Evolutionary conservation across 2,888 invertebrate species (phyloP), one percentile per base, ranked within the genome.

Genomic region (Trypoxylon attenuatum): DNA sequence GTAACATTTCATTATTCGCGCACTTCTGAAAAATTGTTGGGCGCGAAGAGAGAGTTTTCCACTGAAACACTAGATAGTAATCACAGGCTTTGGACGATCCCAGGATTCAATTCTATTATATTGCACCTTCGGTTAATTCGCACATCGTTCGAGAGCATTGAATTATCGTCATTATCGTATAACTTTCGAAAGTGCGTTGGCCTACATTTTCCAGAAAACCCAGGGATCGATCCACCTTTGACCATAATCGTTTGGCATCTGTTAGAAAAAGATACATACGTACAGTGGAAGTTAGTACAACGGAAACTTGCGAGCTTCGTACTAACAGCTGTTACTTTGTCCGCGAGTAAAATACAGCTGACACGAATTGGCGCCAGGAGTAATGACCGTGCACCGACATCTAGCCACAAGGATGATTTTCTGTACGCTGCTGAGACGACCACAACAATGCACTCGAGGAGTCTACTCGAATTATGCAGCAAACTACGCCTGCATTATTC

Each of bases 331-430:
- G 45, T 46, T 46, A 46, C 25, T 15, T 23, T n/a, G 43, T 43
- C 33, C 10, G 33, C 33, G 13, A 13, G 5, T 5, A 16, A 23
- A 46, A 15, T 25, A 10, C 47, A 27, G 25, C 38, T 38, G 57
- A 50, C 43, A 43, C 6, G 43, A 50, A 50, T 57, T 43, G 43
- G 43, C 42, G 29, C 41, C 25, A 16, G 16, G 13, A 16, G 13
- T 25, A 46, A 46, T 46, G 16, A 25, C 23, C 25, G 18, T 15
- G 18, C 45, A 16, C 6, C 27, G 16, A 29, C n/a, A n/a, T 10
- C 33, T 5, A 15, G 13, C 29, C 10, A 41, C 22, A 39, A 41
- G 16, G 8, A 15, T 19, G n/a, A 41, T 23, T 25, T 18, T 22
- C 46, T n/a, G 8, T 27, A 27, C 16, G 13, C 27, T 21, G 49